These are phyloP conservation scores for Lepeophtheirus nordmannii DNA, from an alignment of 2,888 invertebrate genomes.

Conservation along the genomic window DNA sequence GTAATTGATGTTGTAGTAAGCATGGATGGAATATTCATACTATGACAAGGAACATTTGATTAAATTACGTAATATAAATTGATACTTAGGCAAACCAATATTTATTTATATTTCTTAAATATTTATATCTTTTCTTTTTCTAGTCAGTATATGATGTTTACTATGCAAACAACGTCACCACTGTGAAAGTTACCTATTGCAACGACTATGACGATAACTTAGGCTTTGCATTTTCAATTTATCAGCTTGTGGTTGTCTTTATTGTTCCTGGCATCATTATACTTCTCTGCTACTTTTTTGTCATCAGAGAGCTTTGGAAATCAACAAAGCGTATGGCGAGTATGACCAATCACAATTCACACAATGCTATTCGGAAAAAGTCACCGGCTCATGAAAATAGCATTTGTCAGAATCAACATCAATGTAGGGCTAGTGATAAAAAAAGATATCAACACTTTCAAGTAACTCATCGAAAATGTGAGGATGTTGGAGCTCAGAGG, in stretches of 20 bases:
- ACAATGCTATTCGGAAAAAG: not conserved
- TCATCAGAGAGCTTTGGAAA: constrained; percentile 35
- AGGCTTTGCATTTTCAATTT: constrained; percentile 31
- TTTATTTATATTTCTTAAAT: too few species aligned
- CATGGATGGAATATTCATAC: too few species aligned
- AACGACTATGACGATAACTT: constrained; percentile 30
- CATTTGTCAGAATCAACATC: too few species aligned
- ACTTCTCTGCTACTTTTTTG: constrained; percentile 35
- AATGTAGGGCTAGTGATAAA: too few species aligned
- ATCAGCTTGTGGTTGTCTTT: constrained; percentile 34
- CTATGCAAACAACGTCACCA: constrained; percentile 32
- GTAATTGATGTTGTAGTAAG: too few species aligned
- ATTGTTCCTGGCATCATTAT: constrained; percentile 34
- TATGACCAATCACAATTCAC: constrained; percentile 31
- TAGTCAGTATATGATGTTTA: constrained; percentile 30
- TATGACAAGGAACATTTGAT: too few species aligned
- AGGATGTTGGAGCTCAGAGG: not conserved
- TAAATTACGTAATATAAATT: too few species aligned
- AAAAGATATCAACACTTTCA: not conserved
- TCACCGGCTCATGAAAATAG: not conserved
- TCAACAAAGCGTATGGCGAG: constrained; percentile 34
- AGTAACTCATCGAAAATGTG: not conserved
- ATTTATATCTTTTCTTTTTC: not conserved
- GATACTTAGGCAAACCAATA: too few species aligned
- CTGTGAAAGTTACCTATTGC: constrained; percentile 34